Conservation (phyloP, 2,113 vertebrate genomes). For the Gavialis gangeticus region DNA sequence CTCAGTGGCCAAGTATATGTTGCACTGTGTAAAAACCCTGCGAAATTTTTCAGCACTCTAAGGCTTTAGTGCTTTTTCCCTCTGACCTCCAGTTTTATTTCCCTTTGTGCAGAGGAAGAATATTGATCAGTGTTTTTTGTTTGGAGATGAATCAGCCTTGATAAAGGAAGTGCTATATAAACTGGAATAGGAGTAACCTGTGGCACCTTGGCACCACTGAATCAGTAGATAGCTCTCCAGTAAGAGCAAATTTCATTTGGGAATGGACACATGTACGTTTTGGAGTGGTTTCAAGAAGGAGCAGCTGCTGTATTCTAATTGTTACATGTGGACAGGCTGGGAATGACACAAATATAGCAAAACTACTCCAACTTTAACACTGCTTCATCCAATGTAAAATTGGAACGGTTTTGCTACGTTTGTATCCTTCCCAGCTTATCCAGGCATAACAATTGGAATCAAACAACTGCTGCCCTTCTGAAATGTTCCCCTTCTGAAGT, state of each 20-base stretch:
- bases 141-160: not conserved
- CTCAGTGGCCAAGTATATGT: not conserved
- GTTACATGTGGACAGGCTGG: no score
- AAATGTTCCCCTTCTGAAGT: no score
- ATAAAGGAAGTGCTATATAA: not conserved
- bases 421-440: no score
- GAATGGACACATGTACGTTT: not conserved
- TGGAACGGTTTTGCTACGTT: no score
- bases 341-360: no score
- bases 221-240: fast-evolving
- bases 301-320: no score
- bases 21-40: not conserved
- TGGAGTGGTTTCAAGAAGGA: not conserved
- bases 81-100: not conserved
- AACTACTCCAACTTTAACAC: no score
- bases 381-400: no score
- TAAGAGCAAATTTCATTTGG: fast-evolving
- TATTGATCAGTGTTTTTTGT: fast-evolving
- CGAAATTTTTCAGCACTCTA: not conserved
- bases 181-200: fast-evolving
- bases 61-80: not conserved
- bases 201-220: not conserved
- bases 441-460: no score
- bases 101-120: not conserved
- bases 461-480: no score